Evolutionary conservation across 1,140 invertebrate species (phyloP).

Genomic region (Drosophila athabasca): DNA sequence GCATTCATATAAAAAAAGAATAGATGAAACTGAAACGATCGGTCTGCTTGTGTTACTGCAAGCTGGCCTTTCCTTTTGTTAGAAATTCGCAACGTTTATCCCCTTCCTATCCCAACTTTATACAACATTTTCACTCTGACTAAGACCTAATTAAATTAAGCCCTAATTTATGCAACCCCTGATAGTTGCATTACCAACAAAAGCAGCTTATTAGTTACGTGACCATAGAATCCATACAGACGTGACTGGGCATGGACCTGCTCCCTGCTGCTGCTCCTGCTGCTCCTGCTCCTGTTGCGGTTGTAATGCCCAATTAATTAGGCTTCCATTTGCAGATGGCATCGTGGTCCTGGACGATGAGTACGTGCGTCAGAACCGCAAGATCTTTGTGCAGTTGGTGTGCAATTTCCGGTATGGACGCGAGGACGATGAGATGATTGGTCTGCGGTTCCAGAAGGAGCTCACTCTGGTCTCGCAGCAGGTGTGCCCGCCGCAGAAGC

Average conservation of each 20-base stretch:
- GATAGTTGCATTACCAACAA: constrained; percentile 38
- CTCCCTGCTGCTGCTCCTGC: not conserved
- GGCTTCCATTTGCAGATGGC: constrained; percentile 88
- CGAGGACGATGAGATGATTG: constrained; percentile 99
- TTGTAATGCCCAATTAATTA: constrained; percentile 52
- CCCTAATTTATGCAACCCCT: constrained; percentile 54
- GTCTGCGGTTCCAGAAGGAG: constrained; percentile 98
- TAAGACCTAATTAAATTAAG: constrained; percentile 58
- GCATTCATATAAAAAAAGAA: too few species aligned
- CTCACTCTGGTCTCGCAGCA: constrained; percentile 94
- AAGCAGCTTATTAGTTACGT: constrained; percentile 70
- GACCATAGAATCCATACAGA: constrained; percentile 27
- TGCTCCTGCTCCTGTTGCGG: not conserved
- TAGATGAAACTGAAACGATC: too few species aligned
- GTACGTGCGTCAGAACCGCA: constrained; percentile 91
- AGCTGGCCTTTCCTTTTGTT: not conserved
- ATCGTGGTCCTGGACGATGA: constrained; percentile 96
- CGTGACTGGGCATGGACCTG: too few species aligned
- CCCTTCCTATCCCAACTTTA: not conserved
- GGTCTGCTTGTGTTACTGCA: too few species aligned
- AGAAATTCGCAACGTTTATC: not conserved
- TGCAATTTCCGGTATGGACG: constrained; percentile 99
- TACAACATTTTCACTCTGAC: not conserved
- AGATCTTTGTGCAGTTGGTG: constrained; percentile 96
- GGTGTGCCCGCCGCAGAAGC: constrained; percentile 91